Percentiles rank a stretch among this genome's conserved stretches.
Conservation (phyloP, 2,888 invertebrate species). For the Trichopoda pennipes region DNA sequence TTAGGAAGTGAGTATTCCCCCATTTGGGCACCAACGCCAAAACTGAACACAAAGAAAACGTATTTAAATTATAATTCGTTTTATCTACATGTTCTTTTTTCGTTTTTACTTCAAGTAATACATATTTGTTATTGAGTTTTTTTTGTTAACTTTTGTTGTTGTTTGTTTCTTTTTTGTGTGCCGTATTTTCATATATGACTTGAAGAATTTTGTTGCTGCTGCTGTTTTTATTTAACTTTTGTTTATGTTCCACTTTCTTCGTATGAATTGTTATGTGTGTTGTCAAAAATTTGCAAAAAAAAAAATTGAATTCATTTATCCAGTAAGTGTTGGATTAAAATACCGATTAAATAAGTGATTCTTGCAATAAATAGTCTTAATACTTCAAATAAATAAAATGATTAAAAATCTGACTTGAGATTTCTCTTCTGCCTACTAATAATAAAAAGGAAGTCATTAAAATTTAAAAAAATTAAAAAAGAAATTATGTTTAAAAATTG, state of each 20-base stretch:
- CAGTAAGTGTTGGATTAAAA: too few species aligned
- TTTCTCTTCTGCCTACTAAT: too few species aligned
- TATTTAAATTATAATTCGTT: constrained; percentile 48
- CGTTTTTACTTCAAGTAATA: constrained; percentile 24
- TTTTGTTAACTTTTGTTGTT: not conserved
- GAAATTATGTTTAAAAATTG: too few species aligned
- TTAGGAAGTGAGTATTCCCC: constrained; percentile 56
- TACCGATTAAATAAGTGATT: too few species aligned
- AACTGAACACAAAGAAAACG: constrained; percentile 57
- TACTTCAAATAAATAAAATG: too few species aligned
- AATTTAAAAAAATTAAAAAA: too few species aligned
- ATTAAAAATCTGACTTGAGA: too few species aligned
- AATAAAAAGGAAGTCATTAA: too few species aligned
- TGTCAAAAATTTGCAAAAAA: too few species aligned
- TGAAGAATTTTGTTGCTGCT: not conserved
- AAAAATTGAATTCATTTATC: too few species aligned
- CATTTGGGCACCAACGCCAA: constrained; percentile 51
- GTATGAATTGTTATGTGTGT: not conserved
- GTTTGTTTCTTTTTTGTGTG: not conserved
- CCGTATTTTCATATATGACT: not conserved
- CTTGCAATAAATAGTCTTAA: too few species aligned
- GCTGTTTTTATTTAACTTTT: constrained; percentile 24
- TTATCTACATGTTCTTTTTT: constrained; percentile 1
- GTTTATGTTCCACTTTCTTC: constrained; percentile 50
- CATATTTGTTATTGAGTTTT: constrained; percentile 1